Percentiles rank a stretch among this genome's conserved stretches.
Evolutionary conservation across 2,888 invertebrate species (phyloP).

Genomic region (Helleia helle): DNA sequence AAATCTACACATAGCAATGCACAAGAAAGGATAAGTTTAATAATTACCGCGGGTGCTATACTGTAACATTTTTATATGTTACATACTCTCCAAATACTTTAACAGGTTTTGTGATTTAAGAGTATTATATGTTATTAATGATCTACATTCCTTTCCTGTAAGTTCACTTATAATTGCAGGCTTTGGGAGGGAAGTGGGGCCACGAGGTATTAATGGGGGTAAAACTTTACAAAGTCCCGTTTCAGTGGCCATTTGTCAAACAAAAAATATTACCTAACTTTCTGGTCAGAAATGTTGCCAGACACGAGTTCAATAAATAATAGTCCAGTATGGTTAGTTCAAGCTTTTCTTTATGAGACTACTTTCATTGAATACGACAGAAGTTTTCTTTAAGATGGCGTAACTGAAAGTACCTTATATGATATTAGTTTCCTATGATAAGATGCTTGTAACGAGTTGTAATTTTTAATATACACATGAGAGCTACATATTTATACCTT

Average conservation of each 20-base stretch:
- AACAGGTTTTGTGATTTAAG: no score
- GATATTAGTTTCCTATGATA: no score
- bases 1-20: no score
- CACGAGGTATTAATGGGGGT: constrained; percentile 46
- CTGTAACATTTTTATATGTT: no score
- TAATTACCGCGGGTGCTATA: no score
- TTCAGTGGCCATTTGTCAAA: constrained; percentile 67
- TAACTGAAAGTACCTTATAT: no score
- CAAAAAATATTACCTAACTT: constrained; percentile 67
- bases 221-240: constrained; percentile 64
- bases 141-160: constrained; percentile 3
- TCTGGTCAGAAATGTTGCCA: constrained; percentile 52
- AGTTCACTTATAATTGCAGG: constrained; percentile 3
- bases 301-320: constrained; percentile 64
- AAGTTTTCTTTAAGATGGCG: background rate
- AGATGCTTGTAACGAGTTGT: no score
- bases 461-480: no score
- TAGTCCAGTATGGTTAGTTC: constrained; percentile 42
- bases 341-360: constrained; percentile 13
- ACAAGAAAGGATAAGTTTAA: no score
- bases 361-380: constrained; percentile 9
- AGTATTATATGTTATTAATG: constrained; percentile 7
- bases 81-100: no score
- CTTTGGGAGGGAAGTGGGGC: constrained; percentile 12
- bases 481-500: no score